Evolutionary conservation across 2,797 vertebrate species (phyloP), one percentile per base, ranked within the genome.

Genomic region (Anabacerthia variegaticeps): DNA sequence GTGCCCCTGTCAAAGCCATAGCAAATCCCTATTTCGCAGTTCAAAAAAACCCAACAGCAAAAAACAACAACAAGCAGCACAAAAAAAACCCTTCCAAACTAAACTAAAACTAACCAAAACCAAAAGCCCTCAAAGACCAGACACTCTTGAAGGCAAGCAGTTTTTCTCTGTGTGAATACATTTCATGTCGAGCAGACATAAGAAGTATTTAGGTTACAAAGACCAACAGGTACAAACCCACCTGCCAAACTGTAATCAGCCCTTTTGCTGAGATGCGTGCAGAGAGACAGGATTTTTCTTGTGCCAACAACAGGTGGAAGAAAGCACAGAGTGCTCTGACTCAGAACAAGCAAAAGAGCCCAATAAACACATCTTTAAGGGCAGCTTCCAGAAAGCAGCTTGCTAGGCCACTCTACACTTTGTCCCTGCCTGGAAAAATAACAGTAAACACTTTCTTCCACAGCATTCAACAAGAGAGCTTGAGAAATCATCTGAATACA

Each of bases 401-500:
- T 2, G 0, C 44, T 20, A 67, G 63, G 76, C 26, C 41, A 81
- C 37, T n/a, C 30, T 74, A 56, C 43, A 58, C 59, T 91, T 96
- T 71, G 59, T 49, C 27, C 85, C 54, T 89, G 81, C 75, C 59
- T 85, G 76, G 27, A 72, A 85, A 81, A 93, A 43, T 41, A 90
- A 77, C 56, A 89, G 41, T 56, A 76, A 89, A 79, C 61, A 52
- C 26, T 52, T 49, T 34, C 46, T 55, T 65, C 39, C 62, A 77
- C 56, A 77, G 63, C 28, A 59, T 37, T 85, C 76, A 58, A 36
- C 54, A 92, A n/a, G 67, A 80, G 37, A 86, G 73, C 59, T 85
- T 68, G 69, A 85, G 52, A 92, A 96, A 87, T 27, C 61, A 82
- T 43, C 59, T 84, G 92, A 95, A 95, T 87, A 89, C 69, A 83